Base-by-base conservation (phyloP, 2,888 invertebrate species). In the Lasioglossum lativentre region DNA sequence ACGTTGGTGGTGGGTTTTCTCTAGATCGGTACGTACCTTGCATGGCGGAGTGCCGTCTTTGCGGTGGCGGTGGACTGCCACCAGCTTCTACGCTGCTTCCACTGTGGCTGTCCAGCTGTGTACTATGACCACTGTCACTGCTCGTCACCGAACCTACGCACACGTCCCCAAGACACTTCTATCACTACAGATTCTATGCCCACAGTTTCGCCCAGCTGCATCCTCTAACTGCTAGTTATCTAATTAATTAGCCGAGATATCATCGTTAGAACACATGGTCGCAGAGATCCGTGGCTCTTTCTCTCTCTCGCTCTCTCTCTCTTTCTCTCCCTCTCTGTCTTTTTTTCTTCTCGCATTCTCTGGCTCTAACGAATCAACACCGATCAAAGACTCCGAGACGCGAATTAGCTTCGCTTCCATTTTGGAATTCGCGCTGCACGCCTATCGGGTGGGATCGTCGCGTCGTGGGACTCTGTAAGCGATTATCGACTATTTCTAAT, bases 91-190 rank as follows among this genome's bases (percentile, higher is more conserved):
- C 96, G 88, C 96, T 96, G 95, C 96, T 96, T 92, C 96, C 96
- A 92, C 96, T 96, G 94, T 96, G 96, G 92, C 96, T 96, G 95
- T 96, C 97, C 92, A 96, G 95, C 94, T 97, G 97, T 82, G 98
- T 98, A 93, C 98, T 98, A 96, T 98, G 98, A 93, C 98, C 98
- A 94, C 98, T 98, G 96, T 98, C 98, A 95, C 98, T 98, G 93
- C 98, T 98, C 92, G 98, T 98, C 93, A 98, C 98, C 92, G 98
- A 98, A 95, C 98, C 98, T 95, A 95, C 93, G 91, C 94, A 95
- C 93, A 94, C 92, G 92, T 92, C 91, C 94, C 93, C 93, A 94
- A 94, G 91, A 94, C 91, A 94, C 92, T 92, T 94, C 94, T 93
- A 94, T 94, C 94, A 94, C 94, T 93, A 94, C 92, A 93, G 91